phyloP scores from a whole-genome alignment of 2,797 vertebrate species.

The Linurgus olivaceus region DNA sequence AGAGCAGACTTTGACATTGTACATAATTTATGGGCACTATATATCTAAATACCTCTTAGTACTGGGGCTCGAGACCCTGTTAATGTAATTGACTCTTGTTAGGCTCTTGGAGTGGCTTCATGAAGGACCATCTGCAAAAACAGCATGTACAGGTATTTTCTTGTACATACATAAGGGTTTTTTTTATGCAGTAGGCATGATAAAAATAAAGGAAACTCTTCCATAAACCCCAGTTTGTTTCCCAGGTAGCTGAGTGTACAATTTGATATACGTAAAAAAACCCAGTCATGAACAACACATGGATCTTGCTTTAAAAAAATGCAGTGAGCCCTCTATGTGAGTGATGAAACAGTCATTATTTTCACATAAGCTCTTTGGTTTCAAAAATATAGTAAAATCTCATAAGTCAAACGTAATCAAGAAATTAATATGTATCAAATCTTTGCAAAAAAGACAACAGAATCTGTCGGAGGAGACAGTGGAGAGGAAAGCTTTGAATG shows the following conservation, averaged over 20 bases:
- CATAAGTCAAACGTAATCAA: neutral
- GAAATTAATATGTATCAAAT: neutral
- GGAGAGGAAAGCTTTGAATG: neutral
- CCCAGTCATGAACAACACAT: neutral
- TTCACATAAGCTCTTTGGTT: neutral
- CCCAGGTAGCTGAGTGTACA: neutral
- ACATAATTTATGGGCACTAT: neutral
- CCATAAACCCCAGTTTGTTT: neutral
- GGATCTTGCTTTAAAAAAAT: neutral
- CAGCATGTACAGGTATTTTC: neutral
- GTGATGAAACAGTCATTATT: neutral
- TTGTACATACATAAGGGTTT: accelerated
- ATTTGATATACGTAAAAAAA: neutral
- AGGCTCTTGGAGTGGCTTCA: neutral
- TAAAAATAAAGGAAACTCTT: neutral
- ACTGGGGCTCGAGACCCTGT: neutral
- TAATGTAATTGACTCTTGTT: neutral
- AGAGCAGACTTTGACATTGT: neutral
- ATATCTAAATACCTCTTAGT: neutral
- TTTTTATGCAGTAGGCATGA: neutral
- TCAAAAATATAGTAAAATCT: neutral
- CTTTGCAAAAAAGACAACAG: neutral
- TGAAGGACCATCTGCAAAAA: neutral
- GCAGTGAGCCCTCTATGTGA: neutral
- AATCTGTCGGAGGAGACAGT: neutral